These are phyloP conservation scores for Prietella phreatophila DNA, from an alignment of 2,113 vertebrate genomes.

Conservation along the genomic window DNA sequence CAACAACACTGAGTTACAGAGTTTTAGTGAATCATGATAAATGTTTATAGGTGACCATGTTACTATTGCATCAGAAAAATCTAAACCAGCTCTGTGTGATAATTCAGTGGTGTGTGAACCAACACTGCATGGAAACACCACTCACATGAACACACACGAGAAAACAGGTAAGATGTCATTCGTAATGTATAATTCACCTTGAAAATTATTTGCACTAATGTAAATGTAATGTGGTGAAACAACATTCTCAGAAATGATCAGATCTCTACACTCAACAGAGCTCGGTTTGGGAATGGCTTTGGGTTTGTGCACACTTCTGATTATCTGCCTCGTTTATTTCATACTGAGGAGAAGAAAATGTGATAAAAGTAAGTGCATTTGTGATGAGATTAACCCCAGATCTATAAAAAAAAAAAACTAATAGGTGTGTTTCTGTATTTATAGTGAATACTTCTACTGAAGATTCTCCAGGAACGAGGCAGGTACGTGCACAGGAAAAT, in stretches of 20 bases:
- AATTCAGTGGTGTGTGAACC: conserved; percentile 1
- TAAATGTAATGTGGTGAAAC: too few relatives aligned
- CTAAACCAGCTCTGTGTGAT: not conserved
- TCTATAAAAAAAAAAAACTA: not conserved
- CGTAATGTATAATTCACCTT: too few relatives aligned
- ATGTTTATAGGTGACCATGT: not conserved
- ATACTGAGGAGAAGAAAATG: not conserved
- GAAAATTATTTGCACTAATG: too few relatives aligned
- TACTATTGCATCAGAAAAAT: not conserved
- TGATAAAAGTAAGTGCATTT: not conserved
- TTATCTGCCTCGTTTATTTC: not conserved
- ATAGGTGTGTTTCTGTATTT: not conserved
- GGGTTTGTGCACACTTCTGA: not conserved
- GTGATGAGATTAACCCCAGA: not conserved
- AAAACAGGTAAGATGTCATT: not conserved
- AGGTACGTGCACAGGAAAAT: not conserved
- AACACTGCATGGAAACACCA: not conserved
- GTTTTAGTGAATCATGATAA: not conserved
- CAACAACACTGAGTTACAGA: not conserved
- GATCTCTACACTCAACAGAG: not conserved
- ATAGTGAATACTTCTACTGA: not conserved
- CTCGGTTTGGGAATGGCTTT: not conserved
- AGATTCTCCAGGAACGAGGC: not conserved
- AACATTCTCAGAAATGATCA: not conserved
- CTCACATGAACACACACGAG: not conserved